Evolutionary conservation across 2,797 vertebrate species (phyloP), one percentile per base, ranked within the genome.

Genomic region (Rhynchotus rufescens): DNA sequence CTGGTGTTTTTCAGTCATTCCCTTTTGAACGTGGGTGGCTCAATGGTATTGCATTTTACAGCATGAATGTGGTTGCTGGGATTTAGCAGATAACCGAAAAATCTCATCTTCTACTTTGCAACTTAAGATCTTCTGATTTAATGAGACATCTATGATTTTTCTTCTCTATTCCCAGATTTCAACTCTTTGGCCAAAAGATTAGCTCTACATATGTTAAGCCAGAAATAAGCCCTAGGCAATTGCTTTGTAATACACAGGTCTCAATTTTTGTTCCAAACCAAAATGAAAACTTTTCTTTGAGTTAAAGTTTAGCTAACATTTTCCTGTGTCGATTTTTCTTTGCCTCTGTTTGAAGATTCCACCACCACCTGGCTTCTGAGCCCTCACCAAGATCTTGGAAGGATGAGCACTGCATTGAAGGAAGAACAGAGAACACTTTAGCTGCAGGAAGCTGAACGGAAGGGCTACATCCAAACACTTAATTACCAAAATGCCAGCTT

Each of bases 211-310:
- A 54, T 51, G 47, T 94, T 86, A 92, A 96, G 72, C 23, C 57
- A 69, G 72, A 80, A 88, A 88, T 30, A 73, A 92, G 85, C 91
- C 86, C 75, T 78, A 25, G 40, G 80, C 93, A 83, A 95, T 11
- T 17, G 7, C 89, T 94, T 92, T 92, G 80, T 94, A 88, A 83
- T 77, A 95, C 94, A 73, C 82, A 65, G 90, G 65, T 89, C 93
- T 94, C 88, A 92, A 84, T 96, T 88, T 95, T 95, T 96, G 92
- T 89, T 94, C 90, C 86, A 81, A 94, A 92, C 86, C 8, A 66
- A 86, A 91, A 90, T 65, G 91, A 84, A 88, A 95, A 94, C 90
- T 95, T 88, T 94, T 73, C 86, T 97, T 90, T 94, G 94, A 93
- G 93, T 57, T 84, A 84, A 96, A 96, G 91, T 94, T 90, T 90